Evolutionary conservation across 2,113 vertebrate species (phyloP).

Genomic region (Anoplopoma fimbria): DNA sequence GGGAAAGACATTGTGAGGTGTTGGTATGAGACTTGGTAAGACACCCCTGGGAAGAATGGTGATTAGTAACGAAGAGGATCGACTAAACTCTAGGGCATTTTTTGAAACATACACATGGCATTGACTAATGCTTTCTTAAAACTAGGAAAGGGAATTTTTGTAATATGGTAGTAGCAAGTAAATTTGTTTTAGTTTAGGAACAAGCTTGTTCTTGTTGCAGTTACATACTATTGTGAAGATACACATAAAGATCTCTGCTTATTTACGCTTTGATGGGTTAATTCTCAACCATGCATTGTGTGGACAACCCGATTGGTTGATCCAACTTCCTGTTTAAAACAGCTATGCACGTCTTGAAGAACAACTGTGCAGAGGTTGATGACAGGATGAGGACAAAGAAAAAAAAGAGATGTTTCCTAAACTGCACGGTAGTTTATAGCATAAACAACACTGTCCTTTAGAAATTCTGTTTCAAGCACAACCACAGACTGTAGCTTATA

Average conservation of each 20-base stretch:
- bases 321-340: not conserved
- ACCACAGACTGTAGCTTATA: not conserved
- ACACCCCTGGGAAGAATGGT: conserved; percentile 73
- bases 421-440: no score
- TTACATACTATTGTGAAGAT: not conserved
- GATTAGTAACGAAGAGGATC: conserved; percentile 55
- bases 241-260: not conserved
- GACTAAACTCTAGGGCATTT: conserved; percentile 14
- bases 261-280: not conserved
- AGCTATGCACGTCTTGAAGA: not conserved
- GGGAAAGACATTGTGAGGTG: conserved; percentile 76
- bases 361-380: not conserved
- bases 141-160: no score
- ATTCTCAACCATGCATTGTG: not conserved
- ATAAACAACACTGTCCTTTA: no score
- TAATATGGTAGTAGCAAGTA: not conserved
- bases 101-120: not conserved
- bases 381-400: not conserved
- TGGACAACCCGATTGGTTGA: not conserved
- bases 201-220: not conserved
- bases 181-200: not conserved
- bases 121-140: not conserved
- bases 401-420: not conserved
- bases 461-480: not conserved
- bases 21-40: conserved; percentile 70